phyloP scores from a whole-genome alignment of 2,797 vertebrate genomes.

The Acanthis flammea region DNA sequence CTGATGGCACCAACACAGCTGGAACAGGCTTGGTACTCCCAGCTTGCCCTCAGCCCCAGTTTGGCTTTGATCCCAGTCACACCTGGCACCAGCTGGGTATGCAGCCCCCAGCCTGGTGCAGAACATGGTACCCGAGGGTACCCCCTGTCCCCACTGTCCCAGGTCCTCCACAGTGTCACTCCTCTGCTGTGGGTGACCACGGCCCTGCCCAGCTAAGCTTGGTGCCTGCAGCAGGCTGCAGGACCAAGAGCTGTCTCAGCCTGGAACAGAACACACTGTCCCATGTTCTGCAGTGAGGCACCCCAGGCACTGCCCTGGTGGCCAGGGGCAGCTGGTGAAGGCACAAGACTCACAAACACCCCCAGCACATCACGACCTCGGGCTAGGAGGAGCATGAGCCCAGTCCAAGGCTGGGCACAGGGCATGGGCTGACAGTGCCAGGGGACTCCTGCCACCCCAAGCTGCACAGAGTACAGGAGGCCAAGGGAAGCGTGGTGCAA shows the following conservation, averaged over 20 bases:
- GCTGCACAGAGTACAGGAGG: neutral
- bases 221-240: neutral
- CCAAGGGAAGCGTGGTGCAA: neutral
- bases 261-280: no score
- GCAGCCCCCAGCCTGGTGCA: rapidly evolving
- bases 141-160: neutral
- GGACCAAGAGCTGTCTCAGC: neutral
- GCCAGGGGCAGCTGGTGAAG: neutral
- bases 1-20: neutral
- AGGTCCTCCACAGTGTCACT: rapidly evolving
- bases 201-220: neutral
- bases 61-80: neutral
- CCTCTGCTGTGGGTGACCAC: no score
- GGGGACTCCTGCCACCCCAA: rapidly evolving
- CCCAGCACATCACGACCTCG: rapidly evolving
- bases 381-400: neutral
- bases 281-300: rapidly evolving
- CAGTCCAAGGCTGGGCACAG: neutral
- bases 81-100: neutral
- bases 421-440: neutral
- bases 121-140: rapidly evolving
- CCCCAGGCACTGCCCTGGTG: neutral
- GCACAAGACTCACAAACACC: neutral
- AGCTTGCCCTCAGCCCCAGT: neutral
- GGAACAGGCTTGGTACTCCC: rapidly evolving